phyloP scores from a whole-genome alignment of 1,140 invertebrate genomes.

The Aphelenchoides avenae region DNA sequence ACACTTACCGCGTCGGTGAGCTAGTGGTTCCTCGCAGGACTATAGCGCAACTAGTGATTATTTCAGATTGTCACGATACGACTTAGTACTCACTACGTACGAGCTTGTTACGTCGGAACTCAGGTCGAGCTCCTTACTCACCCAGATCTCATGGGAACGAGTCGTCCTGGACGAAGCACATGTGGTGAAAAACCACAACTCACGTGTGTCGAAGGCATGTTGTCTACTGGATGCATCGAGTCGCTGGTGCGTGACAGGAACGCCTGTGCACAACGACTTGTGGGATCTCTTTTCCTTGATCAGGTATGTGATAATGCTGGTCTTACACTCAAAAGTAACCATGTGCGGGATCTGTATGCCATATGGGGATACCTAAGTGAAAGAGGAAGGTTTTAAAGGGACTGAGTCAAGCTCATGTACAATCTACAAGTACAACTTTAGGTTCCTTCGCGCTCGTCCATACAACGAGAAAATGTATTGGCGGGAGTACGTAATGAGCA shows the following conservation, averaged over 20 bases:
- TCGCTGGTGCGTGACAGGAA: constrained; percentile 83
- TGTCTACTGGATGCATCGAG: constrained; percentile 66
- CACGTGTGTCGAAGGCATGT: constrained; percentile 70
- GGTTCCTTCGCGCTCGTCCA: constrained; percentile 66
- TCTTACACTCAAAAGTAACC: no score
- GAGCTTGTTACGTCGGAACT: constrained; percentile 62
- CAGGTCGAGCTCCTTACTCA: constrained; percentile 61
- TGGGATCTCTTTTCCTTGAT: constrained; percentile 80
- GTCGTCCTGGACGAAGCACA: constrained; percentile 90
- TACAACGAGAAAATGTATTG: constrained; percentile 64
- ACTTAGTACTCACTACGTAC: constrained; percentile 66
- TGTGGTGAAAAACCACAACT: constrained; percentile 79
- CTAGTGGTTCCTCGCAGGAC: no score
- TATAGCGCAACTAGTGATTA: no score
- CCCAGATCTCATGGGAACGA: constrained; percentile 73
- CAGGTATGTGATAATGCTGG: constrained; percentile 60
- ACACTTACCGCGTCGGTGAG: neutral
- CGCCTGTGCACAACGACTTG: constrained; percentile 88
- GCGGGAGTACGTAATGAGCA: constrained; percentile 60
- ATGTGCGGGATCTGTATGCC: no score
- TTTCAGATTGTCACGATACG: constrained; percentile 61
- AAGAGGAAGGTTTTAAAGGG: no score
- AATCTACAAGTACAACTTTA: constrained; percentile 35
- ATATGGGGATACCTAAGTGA: no score
- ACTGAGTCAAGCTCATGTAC: no score